Conservation (phyloP, 2,797 vertebrate species). For the Cynodonichthys magdalenae region DNA sequence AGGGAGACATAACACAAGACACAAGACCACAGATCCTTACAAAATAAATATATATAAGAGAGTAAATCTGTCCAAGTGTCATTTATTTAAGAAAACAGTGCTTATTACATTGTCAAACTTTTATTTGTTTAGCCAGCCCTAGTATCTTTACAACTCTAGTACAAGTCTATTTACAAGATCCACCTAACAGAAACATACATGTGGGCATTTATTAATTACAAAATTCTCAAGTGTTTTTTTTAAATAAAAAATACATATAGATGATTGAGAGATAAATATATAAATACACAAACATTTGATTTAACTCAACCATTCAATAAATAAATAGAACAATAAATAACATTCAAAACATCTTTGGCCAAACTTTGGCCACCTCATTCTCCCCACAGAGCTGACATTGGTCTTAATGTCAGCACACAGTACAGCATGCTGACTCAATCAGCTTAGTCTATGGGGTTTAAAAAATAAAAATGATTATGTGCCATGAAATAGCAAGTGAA, state of each 20-base stretch:
- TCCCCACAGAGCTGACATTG: conserved; percentile 50
- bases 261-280: conserved; percentile 83
- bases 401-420: conserved; percentile 44
- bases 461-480: conserved; percentile 54
- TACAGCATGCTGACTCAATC: conserved; percentile 31
- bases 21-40: too few relatives aligned
- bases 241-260: conserved; percentile 76
- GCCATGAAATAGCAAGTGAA: conserved; percentile 65
- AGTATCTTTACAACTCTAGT: conserved; percentile 79
- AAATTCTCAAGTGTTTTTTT: conserved; percentile 80
- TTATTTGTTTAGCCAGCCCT: conserved; percentile 84
- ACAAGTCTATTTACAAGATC: conserved; percentile 84
- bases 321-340: conserved; percentile 86
- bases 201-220: conserved; percentile 77
- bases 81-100: conserved; percentile 85
- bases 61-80: conserved; percentile 66
- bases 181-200: conserved; percentile 72
- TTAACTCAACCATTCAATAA: conserved; percentile 74
- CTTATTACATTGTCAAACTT: conserved; percentile 85
- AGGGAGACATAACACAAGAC: too few relatives aligned
- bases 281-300: conserved; percentile 78
- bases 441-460: conserved; percentile 36
- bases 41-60: too few relatives aligned
- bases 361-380: conserved; percentile 65
- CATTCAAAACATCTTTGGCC: conserved; percentile 84